phyloP scores from a whole-genome alignment of 2,113 vertebrate species.

The Coryphaenoides rupestris region DNA sequence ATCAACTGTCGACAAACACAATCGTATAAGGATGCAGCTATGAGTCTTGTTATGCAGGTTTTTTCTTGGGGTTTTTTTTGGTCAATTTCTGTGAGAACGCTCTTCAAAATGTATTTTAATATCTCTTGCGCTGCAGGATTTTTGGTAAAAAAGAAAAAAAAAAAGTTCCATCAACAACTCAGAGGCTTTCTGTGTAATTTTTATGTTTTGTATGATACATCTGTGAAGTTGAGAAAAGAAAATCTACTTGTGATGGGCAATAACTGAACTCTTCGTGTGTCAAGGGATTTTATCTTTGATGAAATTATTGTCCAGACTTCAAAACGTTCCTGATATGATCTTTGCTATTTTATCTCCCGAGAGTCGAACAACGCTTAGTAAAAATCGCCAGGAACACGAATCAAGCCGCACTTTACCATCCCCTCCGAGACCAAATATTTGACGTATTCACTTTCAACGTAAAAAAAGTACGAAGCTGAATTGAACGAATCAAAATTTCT shows the following conservation, averaged over 20 bases:
- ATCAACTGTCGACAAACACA: conserved; percentile 34
- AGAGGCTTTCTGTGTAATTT: conserved; percentile 19
- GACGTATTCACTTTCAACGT: conserved; percentile 35
- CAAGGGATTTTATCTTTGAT: conserved; percentile 74
- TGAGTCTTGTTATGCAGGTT: conserved; percentile 12
- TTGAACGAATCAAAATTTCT: conserved; percentile 4
- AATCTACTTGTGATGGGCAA: conserved; percentile 63
- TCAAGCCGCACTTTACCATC: conserved; percentile 62
- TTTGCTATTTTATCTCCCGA: background rate
- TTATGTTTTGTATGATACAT: conserved; percentile 34
- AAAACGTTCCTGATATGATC: too few relatives aligned
- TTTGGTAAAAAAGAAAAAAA: conserved; percentile 30
- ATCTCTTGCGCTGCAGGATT: conserved; percentile 53
- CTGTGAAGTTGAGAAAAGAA: conserved; percentile 42
- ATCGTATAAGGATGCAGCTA: conserved; percentile 56
- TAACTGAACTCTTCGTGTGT: conserved; percentile 62
- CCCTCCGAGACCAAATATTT: conserved; percentile 59
- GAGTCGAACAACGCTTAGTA: conserved; percentile 21
- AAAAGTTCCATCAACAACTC: background rate
- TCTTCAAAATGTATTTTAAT: conserved; percentile 9
- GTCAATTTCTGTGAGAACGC: conserved; percentile 25
- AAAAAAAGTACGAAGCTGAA: conserved; percentile 1
- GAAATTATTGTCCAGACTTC: conserved; percentile 58
- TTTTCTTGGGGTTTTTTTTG: too few relatives aligned
- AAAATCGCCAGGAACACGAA: conserved; percentile 28